Conservation (phyloP, 2,113 vertebrate genomes). For the Pycnonotus jocosus region DNA sequence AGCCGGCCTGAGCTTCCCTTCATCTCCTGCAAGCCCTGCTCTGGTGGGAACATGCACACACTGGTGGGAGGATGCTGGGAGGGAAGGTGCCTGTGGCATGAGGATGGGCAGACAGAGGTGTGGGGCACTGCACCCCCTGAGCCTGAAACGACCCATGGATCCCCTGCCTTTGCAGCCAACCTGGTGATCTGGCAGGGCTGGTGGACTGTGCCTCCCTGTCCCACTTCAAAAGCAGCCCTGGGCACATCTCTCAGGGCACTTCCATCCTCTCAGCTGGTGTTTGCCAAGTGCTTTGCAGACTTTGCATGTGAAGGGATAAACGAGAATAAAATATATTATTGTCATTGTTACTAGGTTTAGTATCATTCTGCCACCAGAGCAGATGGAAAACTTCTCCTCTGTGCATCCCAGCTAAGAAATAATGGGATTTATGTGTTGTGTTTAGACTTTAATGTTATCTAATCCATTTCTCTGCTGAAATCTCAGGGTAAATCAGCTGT, state of each 20-base stretch:
- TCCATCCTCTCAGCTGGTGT: background rate
- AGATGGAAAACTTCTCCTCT: conserved; percentile 60
- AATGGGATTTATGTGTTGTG: conserved; percentile 22
- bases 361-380: conserved; percentile 17
- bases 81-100: background rate
- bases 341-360: background rate
- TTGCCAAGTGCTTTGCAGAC: background rate
- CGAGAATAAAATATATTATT: conserved; percentile 29
- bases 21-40: background rate
- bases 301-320: background rate
- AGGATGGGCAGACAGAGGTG: background rate
- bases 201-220: background rate
- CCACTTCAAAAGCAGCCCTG: fast-evolving
- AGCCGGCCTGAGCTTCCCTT: background rate
- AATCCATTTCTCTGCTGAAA: conserved; percentile 16
- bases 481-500: conserved; percentile 15
- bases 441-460: conserved; percentile 33
- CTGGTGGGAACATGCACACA: fast-evolving
- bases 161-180: background rate
- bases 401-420: conserved; percentile 51
- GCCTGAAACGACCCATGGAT: fast-evolving
- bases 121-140: fast-evolving
- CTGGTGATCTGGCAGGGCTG: background rate
- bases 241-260: background rate
- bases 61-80: background rate